Base-by-base conservation (phyloP, 2,797 vertebrate species). In the Ambastaia sidthimunki region DNA sequence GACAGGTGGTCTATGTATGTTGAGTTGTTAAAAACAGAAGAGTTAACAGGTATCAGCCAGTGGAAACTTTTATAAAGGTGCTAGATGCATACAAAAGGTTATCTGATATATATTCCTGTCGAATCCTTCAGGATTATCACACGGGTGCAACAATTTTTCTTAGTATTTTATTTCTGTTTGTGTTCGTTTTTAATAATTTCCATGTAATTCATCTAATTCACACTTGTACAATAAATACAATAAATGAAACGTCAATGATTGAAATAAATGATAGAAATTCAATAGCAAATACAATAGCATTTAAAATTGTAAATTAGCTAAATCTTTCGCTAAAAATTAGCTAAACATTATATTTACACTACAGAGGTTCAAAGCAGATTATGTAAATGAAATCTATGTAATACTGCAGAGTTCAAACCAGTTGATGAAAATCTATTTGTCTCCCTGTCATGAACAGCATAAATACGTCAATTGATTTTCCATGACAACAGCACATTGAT, bases 1-100 rank as follows among this genome's bases (percentile, higher is more conserved):
- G 75, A 76, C 76, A 80, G 80, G 75, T 84, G 71, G 28, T 80
- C 67, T 72, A 31, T 68, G 54, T 72, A 15, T 50, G 66, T 37
- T 37, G 34, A 37, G 34, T 37, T 37, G 59, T 48, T 63, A 54
- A 47, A n/a, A 48, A 57, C 63, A 41, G 15, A 25, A 48, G 55
- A 68, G 62, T 16, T 54, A 63, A 70, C 68, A 54, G 44, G 41
- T 72, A 25, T 77, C 55, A 74, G 16, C 60, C 34, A 65, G 13
- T 21, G 60, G 12, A 23, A 21, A 21, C 25, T 59, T n/a, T 65
- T 15, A 37, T 11, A 1, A 37, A 71, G n/a, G 31, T 48, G 7
- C 47, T 48, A 3, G 47, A 15, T 15, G 13, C 15, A 52, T 52
- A 16, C 34, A 37, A 7, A 37, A 37, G 34, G 34, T 37, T 37